Conservation (phyloP, 2,113 vertebrate genomes). For the Eudyptes chrysolophus region DNA sequence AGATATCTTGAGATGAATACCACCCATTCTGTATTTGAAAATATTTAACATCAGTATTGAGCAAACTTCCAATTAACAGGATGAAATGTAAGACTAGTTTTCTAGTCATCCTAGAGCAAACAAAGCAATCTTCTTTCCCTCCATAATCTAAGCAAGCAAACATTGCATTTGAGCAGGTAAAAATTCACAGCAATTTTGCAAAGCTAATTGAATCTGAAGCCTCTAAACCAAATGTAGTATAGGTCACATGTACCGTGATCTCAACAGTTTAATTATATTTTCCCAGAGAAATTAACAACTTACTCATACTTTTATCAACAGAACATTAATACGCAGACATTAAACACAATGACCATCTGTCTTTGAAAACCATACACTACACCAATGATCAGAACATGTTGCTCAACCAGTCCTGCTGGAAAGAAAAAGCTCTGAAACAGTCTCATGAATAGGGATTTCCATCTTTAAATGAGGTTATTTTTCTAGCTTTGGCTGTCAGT, state of each 20-base stretch:
- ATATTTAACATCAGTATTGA: not conserved
- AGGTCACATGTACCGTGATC: not conserved
- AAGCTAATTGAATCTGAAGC: not conserved
- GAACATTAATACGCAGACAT: slow-evolving; percentile 21
- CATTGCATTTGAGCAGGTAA: not conserved
- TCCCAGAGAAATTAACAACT: slow-evolving; percentile 26
- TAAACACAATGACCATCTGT: slow-evolving; percentile 33
- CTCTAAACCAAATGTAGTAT: not conserved
- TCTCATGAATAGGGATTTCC: slow-evolving; percentile 50
- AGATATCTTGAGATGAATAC: not conserved
- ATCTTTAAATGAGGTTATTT: slow-evolving; percentile 28
- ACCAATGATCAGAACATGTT: not conserved
- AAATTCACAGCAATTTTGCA: not conserved
- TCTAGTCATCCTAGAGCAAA: not conserved
- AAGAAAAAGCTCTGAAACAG: not conserved
- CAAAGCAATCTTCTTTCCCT: not conserved
- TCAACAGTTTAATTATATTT: not conserved
- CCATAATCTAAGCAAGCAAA: not conserved
- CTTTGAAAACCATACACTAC: not conserved
- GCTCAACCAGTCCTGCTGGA: slow-evolving; percentile 27
- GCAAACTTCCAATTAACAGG: not conserved
- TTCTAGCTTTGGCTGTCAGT: slow-evolving; percentile 41
- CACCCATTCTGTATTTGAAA: not conserved
- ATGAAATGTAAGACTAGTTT: not conserved
- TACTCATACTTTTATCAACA: slow-evolving; percentile 42